Evolutionary conservation across 2,113 vertebrate genomes (phyloP).

Genomic region (Chionodraco myersi): DNA sequence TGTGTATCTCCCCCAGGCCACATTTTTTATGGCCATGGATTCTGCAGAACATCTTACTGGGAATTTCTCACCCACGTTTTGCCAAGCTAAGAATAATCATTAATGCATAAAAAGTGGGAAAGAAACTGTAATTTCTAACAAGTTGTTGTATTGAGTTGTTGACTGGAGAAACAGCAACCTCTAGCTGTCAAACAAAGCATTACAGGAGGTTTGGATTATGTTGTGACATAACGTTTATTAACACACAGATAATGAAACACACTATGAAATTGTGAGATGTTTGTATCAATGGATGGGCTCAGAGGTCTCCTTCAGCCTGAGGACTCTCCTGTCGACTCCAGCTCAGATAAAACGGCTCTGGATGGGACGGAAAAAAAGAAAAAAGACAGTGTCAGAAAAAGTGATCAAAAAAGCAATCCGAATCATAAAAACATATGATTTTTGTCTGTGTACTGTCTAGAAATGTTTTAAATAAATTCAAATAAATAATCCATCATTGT

Average conservation of each 20-base stretch:
- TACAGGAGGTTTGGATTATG: not conserved
- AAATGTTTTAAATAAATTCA: no score
- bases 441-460: no score
- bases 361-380: constrained; percentile 21
- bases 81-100: not conserved
- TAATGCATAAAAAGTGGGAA: not conserved
- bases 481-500: no score
- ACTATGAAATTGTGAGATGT: not conserved
- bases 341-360: constrained; percentile 70
- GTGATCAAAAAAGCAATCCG: not conserved
- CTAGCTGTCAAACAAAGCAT: constrained; percentile 1
- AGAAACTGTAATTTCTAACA: not conserved
- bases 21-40: not conserved
- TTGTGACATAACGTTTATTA: constrained; percentile 37
- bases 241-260: constrained; percentile 19
- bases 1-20: not conserved
- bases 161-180: constrained; percentile 8
- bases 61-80: not conserved
- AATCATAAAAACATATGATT: not conserved
- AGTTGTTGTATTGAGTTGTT: no score
- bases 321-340: constrained; percentile 56
- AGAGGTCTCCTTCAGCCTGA: constrained; percentile 43
- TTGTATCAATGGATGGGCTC: not conserved
- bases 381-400: not conserved
- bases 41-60: not conserved